phyloP scores from a whole-genome alignment of 2,113 vertebrate genomes.

The Empidonax traillii region DNA sequence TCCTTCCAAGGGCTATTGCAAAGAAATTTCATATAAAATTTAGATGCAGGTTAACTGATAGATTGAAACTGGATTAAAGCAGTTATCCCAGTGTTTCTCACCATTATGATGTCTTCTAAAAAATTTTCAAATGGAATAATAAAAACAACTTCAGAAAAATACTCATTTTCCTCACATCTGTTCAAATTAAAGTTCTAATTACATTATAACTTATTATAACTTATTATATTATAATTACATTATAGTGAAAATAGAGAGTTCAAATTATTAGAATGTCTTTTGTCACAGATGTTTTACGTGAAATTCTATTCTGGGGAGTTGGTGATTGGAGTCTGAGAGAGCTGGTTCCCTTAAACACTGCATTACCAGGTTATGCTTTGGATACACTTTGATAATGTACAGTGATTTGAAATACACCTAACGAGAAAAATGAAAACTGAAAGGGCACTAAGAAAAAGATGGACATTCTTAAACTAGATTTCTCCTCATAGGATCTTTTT shows the following conservation, averaged over 20 bases:
- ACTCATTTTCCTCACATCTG: not conserved
- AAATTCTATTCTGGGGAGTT: not conserved
- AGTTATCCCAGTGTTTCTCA: not conserved
- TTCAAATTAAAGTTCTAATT: not conserved
- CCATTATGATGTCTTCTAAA: not conserved
- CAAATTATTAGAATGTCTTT: not conserved
- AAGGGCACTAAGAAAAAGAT: not conserved
- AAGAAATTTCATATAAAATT: not conserved
- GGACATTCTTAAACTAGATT: not conserved
- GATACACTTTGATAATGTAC: not conserved
- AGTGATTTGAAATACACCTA: not conserved
- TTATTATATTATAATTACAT: not conserved
- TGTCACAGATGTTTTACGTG: not conserved
- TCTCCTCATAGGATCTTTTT: not conserved
- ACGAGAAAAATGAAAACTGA: not conserved
- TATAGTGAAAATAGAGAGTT: not conserved
- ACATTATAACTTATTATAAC: not conserved
- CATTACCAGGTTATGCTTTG: not conserved
- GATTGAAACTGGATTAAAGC: not conserved
- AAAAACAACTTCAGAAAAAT: not conserved
- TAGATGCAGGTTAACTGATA: not conserved
- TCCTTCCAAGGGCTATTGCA: not conserved
- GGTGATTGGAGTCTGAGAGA: not conserved
- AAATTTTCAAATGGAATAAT: not conserved
- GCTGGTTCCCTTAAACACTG: not conserved